Evolutionary conservation across 2,888 invertebrate species (phyloP).

Genomic region (Yponomeuta cagnagella): DNA sequence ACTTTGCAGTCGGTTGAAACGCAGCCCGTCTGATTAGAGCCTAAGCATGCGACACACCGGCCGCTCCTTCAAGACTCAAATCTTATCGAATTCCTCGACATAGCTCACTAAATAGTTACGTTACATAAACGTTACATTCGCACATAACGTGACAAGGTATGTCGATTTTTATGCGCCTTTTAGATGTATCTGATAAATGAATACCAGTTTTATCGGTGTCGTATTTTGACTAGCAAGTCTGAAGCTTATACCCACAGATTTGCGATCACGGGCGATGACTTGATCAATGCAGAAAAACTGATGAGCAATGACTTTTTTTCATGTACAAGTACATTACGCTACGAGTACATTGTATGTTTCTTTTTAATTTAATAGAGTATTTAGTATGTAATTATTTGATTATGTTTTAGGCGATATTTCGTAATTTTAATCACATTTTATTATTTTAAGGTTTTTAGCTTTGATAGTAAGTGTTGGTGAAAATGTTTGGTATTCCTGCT

Average conservation of each 20-base stretch:
- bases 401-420: neutral
- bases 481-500: neutral
- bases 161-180: neutral
- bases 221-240: too few relatives aligned
- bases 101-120: too few relatives aligned
- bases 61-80: too few relatives aligned
- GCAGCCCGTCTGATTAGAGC: too few relatives aligned
- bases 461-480: neutral
- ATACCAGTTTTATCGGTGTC: neutral
- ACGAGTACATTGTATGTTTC: neutral
- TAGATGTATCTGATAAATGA: neutral
- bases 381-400: neutral
- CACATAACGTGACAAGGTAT: neutral
- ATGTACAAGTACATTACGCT: neutral
- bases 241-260: too few relatives aligned
- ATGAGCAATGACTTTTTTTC: neutral
- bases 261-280: neutral
- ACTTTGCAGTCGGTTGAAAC: too few relatives aligned
- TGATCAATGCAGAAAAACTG: neutral
- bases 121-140: too few relatives aligned
- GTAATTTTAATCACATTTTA: neutral
- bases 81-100: too few relatives aligned
- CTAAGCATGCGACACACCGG: too few relatives aligned
- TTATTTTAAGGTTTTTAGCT: neutral
- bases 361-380: slow-evolving; percentile 1